Conservation (phyloP, 2,888 invertebrate species). For the Dermolepida albohirtum region DNA sequence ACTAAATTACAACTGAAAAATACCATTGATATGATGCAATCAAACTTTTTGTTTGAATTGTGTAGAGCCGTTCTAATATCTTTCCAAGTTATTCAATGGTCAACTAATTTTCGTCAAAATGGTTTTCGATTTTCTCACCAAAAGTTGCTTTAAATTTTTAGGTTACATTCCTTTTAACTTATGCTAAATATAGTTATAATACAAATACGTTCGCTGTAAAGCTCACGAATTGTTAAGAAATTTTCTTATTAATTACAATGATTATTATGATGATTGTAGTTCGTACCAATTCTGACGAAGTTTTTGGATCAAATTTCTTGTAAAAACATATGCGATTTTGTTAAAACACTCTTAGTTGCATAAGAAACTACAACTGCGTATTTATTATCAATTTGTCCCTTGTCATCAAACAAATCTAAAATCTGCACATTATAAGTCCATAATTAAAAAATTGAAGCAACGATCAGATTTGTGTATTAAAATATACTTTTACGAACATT, state of each 20-base stretch:
- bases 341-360: neutral
- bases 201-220: no score
- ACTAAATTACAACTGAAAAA: neutral
- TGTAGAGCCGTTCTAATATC: slow-evolving; percentile 1
- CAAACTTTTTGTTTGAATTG: neutral
- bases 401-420: neutral
- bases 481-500: neutral
- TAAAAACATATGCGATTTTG: neutral
- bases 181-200: no score
- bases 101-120: no score
- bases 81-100: neutral
- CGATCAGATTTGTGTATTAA: slow-evolving; percentile 3
- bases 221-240: neutral
- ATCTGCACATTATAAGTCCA: no score
- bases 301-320: neutral
- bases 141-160: no score
- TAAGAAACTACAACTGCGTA: neutral
- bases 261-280: neutral
- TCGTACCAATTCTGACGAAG: neutral
- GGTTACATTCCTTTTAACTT: no score
- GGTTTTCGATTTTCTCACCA: no score
- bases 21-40: neutral
- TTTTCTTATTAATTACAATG: neutral
- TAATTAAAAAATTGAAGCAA: neutral
- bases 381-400: slow-evolving; percentile 9